These are phyloP conservation scores for Speoplatyrhinus poulsoni DNA, from an alignment of 2,113 vertebrate genomes.

Conservation along the genomic window DNA sequence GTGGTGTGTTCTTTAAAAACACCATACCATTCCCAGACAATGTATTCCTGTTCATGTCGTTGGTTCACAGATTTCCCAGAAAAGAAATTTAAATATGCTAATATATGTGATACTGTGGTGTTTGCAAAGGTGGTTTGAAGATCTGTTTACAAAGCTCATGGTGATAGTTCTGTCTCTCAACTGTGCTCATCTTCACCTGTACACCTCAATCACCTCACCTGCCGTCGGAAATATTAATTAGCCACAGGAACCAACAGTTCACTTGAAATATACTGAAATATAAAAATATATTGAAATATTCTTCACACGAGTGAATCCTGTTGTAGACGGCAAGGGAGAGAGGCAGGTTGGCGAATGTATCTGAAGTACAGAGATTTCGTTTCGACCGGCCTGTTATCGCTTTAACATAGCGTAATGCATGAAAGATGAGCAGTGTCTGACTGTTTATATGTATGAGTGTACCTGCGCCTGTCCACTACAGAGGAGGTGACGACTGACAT, in stretches of 20 bases:
- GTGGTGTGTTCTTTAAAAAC: conserved; percentile 1
- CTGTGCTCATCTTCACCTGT: conserved; percentile 34
- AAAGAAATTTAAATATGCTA: background rate
- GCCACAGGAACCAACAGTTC: conserved; percentile 56
- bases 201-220: conserved; percentile 39
- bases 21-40: conserved; percentile 9
- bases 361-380: conserved; percentile 44
- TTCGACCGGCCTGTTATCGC: conserved; percentile 45
- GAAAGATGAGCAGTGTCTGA: conserved; percentile 48
- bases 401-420: conserved; percentile 44
- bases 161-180: conserved; percentile 14
- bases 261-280: conserved; percentile 58
- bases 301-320: conserved; percentile 41
- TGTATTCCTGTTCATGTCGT: background rate
- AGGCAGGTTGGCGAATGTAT: conserved; percentile 25
- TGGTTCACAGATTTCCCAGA: background rate
- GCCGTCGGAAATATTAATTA: conserved; percentile 51
- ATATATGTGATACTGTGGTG: conserved; percentile 6
- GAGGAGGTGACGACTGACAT: conserved; percentile 5
- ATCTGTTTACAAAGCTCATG: conserved; percentile 21
- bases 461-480: conserved; percentile 35
- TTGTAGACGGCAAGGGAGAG: conserved; percentile 25
- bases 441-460: conserved; percentile 31
- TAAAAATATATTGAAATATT: too few species aligned
- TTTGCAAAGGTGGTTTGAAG: conserved; percentile 13